Evolutionary conservation across 2,888 invertebrate species (phyloP).

Genomic region (Drosophila ochracea): DNA sequence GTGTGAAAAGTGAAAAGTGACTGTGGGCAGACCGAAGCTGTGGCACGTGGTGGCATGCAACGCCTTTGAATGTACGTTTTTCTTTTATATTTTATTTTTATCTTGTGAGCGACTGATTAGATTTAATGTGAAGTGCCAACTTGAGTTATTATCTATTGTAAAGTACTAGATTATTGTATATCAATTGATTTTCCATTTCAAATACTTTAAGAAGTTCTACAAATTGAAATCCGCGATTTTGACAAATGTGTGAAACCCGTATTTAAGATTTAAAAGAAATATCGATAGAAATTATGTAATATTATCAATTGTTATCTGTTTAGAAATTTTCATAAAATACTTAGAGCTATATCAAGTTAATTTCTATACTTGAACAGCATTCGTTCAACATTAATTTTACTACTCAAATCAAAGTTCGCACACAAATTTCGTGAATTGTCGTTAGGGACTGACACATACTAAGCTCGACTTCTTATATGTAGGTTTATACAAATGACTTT

Average conservation of each 20-base stretch:
- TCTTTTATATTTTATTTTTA: constrained; percentile 2
- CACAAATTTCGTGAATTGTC: constrained; percentile 1
- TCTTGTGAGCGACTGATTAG: constrained; percentile 34
- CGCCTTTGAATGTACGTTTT: constrained; percentile 17
- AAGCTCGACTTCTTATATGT: background rate
- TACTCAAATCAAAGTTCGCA: constrained; percentile 2
- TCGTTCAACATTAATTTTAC: background rate
- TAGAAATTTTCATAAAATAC: background rate
- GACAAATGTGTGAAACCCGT: no score
- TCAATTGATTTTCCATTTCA: constrained; percentile 8
- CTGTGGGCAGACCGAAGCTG: constrained; percentile 17
- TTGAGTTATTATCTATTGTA: constrained; percentile 47
- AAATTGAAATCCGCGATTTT: background rate
- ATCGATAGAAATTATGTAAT: background rate
- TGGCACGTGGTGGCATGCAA: constrained; percentile 47
- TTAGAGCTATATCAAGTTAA: background rate
- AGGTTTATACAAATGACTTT: constrained; percentile 12
- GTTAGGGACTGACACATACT: constrained; percentile 15
- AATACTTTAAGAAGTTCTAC: background rate
- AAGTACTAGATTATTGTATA: constrained; percentile 15
- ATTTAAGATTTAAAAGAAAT: background rate
- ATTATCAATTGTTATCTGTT: background rate
- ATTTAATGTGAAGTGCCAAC: constrained; percentile 35
- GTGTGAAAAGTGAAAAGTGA: constrained; percentile 48
- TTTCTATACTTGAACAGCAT: background rate